A percentile compares a stretch with the other conserved stretches of the same genome.
phyloP scores from a whole-genome alignment of 2,797 vertebrate genomes.

The Bradypodion ventrale region DNA sequence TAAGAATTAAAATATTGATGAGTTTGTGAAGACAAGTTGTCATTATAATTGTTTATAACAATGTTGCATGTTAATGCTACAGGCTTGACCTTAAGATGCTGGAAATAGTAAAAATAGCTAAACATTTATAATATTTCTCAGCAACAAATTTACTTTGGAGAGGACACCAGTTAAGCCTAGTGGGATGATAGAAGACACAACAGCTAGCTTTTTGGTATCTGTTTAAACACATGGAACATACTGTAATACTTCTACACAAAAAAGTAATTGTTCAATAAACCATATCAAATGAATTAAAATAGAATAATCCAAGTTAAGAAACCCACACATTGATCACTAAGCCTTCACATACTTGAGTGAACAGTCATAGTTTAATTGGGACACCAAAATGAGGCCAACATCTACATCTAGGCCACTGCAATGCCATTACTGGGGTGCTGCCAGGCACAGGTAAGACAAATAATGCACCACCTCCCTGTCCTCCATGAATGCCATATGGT shows the following conservation, averaged over 20 bases:
- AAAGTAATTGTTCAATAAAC: neutral
- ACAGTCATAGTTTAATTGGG: too few species aligned
- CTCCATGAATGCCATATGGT: neutral
- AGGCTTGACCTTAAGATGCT: neutral
- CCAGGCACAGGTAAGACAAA: neutral
- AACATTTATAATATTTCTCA: neutral
- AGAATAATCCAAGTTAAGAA: neutral
- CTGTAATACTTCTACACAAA: too few species aligned
- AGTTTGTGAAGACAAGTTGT: neutral
- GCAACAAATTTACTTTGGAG: neutral
- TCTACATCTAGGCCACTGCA: too few species aligned
- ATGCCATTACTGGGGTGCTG: neutral
- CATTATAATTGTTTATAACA: neutral
- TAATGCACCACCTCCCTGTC: neutral
- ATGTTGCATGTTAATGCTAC: neutral
- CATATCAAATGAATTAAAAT: too few species aligned
- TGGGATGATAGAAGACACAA: too few species aligned
- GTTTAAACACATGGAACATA: neutral
- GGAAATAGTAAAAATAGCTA: neutral
- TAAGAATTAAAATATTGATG: neutral
- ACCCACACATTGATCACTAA: too few species aligned
- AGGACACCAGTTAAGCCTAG: neutral
- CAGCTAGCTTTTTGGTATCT: neutral
- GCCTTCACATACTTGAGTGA: too few species aligned
- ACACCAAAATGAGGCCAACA: neutral